These are phyloP conservation scores for cattle (Bos taurus) DNA, from an alignment of 2,113 vertebrate species.

Conservation along the genomic window ARS-UCD2.0 NC_037336.1:76319001-76319500, in stretches of 20 bases:
- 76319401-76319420: conserved; percentile 42
- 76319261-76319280: background rate
- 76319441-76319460: conserved; percentile 43
- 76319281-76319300: background rate
- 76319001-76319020: background rate
- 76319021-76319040: background rate
- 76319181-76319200: background rate
- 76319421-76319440: conserved; percentile 1
- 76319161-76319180: background rate
- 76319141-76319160: background rate
- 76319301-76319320: background rate
- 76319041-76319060: background rate
- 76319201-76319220: background rate
- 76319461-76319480: conserved; percentile 45
- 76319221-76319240: background rate
- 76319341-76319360: background rate
- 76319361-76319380: background rate
- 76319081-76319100: background rate
- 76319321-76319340: background rate
- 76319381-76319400: conserved; percentile 22
- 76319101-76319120: background rate
- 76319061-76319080: background rate
- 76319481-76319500: background rate
- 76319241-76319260: background rate
- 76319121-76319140: background rate